A percentile compares a stretch with the other conserved stretches of the same genome.
Evolutionary conservation across 2,113 vertebrate species (phyloP).

Genomic region (Xerus inauris): DNA sequence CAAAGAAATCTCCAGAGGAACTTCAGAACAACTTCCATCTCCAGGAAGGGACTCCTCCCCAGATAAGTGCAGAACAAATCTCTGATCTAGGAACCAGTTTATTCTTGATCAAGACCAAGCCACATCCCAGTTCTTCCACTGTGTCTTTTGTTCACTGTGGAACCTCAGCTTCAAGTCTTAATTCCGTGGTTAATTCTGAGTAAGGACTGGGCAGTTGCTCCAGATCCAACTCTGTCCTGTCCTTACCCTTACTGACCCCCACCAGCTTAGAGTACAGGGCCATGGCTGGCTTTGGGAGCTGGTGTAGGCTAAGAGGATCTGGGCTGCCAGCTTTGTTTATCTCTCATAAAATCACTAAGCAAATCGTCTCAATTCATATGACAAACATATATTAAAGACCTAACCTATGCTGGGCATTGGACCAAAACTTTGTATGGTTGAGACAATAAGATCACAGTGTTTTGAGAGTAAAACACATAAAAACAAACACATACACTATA

Average conservation of each 20-base stretch:
- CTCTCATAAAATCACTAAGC: neutral
- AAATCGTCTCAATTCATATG: neutral
- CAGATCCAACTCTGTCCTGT: neutral
- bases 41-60: neutral
- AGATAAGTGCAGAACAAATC: neutral
- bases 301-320: neutral
- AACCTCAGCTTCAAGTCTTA: neutral
- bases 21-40: neutral
- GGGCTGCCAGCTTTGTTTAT: neutral
- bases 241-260: neutral
- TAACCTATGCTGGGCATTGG: neutral
- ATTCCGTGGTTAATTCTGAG: neutral
- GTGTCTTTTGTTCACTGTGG: neutral
- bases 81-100: neutral
- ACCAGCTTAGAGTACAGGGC: neutral
- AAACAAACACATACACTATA: neutral
- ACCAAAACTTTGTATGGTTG: neutral
- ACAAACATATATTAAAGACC: neutral
- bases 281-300: neutral
- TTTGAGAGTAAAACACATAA: neutral
- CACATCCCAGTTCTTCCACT: neutral
- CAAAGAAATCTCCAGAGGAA: neutral
- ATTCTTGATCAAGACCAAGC: neutral
- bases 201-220: neutral
- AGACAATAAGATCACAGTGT: neutral